phyloP scores from a whole-genome alignment of 2,113 vertebrate species.

The Sylvietta virens region DNA sequence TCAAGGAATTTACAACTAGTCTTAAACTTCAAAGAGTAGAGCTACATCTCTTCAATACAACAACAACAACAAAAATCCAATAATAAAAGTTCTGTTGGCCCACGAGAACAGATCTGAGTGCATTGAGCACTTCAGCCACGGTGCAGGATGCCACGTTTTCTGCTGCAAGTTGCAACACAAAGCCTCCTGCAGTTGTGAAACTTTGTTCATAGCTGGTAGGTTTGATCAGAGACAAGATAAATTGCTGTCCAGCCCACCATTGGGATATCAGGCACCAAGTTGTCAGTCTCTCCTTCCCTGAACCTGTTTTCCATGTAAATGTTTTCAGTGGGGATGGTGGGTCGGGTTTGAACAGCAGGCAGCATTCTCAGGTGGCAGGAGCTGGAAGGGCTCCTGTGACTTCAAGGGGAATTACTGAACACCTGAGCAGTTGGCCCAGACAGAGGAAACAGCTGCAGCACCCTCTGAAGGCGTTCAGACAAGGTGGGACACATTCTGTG shows the following conservation, averaged over 20 bases:
- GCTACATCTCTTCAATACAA: slow-evolving; percentile 34
- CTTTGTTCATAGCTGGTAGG: background rate
- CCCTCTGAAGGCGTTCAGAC: background rate
- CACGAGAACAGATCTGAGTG: background rate
- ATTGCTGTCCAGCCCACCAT: slow-evolving; percentile 19
- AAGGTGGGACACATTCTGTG: background rate
- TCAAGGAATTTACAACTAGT: slow-evolving; percentile 82
- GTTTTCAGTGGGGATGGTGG: background rate
- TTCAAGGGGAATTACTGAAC: slow-evolving; percentile 14
- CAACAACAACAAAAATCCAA: slow-evolving; percentile 17
- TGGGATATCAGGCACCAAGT: background rate
- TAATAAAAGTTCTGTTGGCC: slow-evolving; percentile 25
- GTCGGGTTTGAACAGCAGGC: background rate
- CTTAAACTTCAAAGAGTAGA: slow-evolving; percentile 79
- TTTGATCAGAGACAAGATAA: slow-evolving; percentile 52
- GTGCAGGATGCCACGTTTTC: background rate
- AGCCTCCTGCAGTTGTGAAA: slow-evolving; percentile 49
- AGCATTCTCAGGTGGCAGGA: slow-evolving; percentile 43
- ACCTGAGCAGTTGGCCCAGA: background rate
- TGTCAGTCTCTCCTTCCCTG: slow-evolving; percentile 28
- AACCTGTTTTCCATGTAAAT: slow-evolving; percentile 36
- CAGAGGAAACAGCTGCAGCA: background rate
- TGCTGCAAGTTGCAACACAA: slow-evolving; percentile 22
- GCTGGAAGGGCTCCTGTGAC: slow-evolving; percentile 11
- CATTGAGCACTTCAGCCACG: background rate